These are phyloP conservation scores for Lycaon pictus DNA, from an alignment of 2,113 vertebrate genomes.

Conservation along the genomic window DNA sequence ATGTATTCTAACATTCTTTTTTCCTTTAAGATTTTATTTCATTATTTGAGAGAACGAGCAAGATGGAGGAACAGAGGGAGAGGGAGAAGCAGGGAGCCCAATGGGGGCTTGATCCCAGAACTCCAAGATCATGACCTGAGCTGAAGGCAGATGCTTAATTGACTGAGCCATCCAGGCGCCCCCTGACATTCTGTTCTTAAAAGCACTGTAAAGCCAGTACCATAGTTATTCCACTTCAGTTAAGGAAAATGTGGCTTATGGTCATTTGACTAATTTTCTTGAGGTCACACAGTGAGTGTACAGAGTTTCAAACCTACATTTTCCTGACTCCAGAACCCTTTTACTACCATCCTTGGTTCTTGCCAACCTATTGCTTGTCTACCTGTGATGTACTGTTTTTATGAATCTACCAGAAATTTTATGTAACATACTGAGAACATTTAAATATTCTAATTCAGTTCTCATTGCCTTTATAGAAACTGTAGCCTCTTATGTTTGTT, in stretches of 20 bases:
- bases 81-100: background rate
- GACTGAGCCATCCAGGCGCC: background rate
- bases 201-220: background rate
- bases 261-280: background rate
- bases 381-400: background rate
- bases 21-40: background rate
- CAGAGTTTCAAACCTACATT: background rate
- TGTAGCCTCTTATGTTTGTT: background rate
- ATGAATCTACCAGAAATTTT: background rate
- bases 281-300: background rate
- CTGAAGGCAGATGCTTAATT: background rate
- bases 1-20: background rate
- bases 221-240: background rate
- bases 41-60: background rate
- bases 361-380: background rate
- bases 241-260: background rate
- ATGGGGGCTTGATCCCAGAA: background rate
- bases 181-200: background rate
- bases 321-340: background rate
- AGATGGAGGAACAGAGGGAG: no score
- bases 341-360: background rate
- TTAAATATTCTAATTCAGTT: background rate
- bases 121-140: background rate
- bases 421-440: background rate
- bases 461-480: slow-evolving; percentile 14